Percentiles rank a stretch among this genome's conserved stretches.
phyloP scores from a whole-genome alignment of 2,888 invertebrate species.

The Acleris literana region DNA sequence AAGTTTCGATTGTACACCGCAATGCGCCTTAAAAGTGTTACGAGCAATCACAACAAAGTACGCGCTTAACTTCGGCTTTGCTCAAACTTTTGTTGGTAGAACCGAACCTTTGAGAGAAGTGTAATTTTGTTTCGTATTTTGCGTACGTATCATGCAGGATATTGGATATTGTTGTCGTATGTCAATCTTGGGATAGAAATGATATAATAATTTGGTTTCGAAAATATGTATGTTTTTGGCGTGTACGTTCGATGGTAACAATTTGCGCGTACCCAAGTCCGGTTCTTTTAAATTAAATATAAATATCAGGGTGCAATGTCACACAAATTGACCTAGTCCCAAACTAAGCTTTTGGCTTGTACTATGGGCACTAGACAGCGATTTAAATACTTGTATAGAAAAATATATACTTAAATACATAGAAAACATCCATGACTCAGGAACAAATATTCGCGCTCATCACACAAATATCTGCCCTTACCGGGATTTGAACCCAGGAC shows the following conservation, averaged over 20 bases:
- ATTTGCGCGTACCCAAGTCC: no score
- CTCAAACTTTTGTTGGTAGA: slow-evolving; percentile 46
- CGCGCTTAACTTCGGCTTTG: slow-evolving; percentile 56
- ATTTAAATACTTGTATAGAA: no score
- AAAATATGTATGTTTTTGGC: background rate
- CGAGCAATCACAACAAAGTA: slow-evolving; percentile 67
- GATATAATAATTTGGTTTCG: background rate
- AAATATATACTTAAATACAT: no score
- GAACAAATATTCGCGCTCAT: no score
- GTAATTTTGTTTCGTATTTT: slow-evolving; percentile 34
- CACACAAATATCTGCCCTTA: no score
- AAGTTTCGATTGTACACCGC: slow-evolving; percentile 71
- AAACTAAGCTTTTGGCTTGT: no score
- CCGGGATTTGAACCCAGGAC: no score
- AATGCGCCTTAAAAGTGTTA: slow-evolving; percentile 67
- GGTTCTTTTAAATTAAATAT: no score
- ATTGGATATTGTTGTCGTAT: slow-evolving; percentile 24
- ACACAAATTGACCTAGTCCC: no score
- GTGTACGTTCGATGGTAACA: background rate
- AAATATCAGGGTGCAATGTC: no score
- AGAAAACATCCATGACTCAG: no score
- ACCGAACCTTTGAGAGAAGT: slow-evolving; percentile 38
- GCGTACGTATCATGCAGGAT: slow-evolving; percentile 28
- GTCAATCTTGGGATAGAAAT: background rate
- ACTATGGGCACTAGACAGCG: no score